These are phyloP conservation scores for Eonycteris spelaea DNA, from an alignment of 2,113 vertebrate genomes.

Conservation along the genomic window DNA sequence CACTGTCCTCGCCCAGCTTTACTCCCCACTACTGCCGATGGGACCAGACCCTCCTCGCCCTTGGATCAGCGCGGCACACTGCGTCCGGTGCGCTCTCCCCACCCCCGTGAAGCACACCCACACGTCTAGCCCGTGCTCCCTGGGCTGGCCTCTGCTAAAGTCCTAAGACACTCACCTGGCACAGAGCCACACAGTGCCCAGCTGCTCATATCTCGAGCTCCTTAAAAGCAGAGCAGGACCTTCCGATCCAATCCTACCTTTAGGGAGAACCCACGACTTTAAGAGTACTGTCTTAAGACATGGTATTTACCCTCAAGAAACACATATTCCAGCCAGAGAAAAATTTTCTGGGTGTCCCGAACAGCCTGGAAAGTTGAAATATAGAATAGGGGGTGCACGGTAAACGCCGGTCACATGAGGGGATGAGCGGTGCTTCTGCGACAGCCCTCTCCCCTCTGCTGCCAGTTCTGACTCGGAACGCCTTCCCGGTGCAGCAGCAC, in stretches of 20 bases:
- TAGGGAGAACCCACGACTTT: background rate
- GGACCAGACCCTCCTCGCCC: fast-evolving
- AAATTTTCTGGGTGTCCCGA: background rate
- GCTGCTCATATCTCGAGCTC: background rate
- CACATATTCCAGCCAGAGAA: background rate
- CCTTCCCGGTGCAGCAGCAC: background rate
- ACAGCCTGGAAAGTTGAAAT: background rate
- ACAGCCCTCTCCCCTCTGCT: background rate
- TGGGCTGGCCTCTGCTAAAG: background rate
- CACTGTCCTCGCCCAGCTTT: background rate
- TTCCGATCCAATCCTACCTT: background rate
- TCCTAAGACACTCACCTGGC: background rate
- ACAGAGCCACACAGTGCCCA: background rate
- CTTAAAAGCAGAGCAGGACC: background rate
- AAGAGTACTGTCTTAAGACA: background rate
- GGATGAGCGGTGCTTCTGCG: background rate
- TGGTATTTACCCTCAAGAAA: background rate
- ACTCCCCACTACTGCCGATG: background rate
- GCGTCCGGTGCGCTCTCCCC: background rate
- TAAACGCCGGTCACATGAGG: background rate
- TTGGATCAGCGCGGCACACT: background rate
- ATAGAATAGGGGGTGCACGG: background rate
- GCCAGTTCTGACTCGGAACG: background rate
- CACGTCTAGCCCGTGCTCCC: background rate
- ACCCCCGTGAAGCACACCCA: background rate